Base-by-base conservation (phyloP, 2,888 invertebrate species). In the Drosophila incognita region DNA sequence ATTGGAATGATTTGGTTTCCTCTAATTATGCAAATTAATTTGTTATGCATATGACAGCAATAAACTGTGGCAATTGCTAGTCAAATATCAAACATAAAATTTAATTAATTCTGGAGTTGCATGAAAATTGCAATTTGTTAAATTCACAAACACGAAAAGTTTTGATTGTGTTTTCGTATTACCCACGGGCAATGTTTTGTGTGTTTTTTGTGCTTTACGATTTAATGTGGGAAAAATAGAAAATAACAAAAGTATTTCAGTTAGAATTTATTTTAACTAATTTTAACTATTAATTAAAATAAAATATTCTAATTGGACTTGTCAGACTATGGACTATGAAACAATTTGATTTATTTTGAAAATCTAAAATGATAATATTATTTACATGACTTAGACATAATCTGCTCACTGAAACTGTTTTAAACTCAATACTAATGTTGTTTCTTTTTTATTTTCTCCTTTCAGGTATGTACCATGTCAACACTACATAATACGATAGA, bases 381-480 rank as follows among this genome's bases (percentile, higher is more conserved):
- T 46, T 46, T 15, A 21, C 7, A 21, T 21, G 29, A 3, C 18
- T 49, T 49, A 1, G 11, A 29, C 6, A 29, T 11, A 6, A 29
- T 10, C 49, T 29, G 21, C 24, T 46, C 5, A 21, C 5, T 13
- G 13, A 7, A n/a, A 21, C 11, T 42, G 1, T 2, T 13, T 56
- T n/a, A 5, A 42, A 4, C 21, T 24, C 18, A 2, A 24, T 13
- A 63, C 36, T 60, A 58, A 63, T 65, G 6, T n/a, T 56, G n/a
- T 56, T 21, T 31, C 5, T 33, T 1, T 62, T 18, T 15, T 15
- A 4, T 46, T 69, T 18, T 69, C 40, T 31, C 18, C 13, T 83
- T 84, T 18, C 84, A 84, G 84, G 84, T 84, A 87, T 60, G 82
- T 84, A 60, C n/a, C 48, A 65, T 52, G 36, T 29, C 48, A 33